Conservation (phyloP, 2,888 invertebrate genomes). For the Coenonympha glycerion region DNA sequence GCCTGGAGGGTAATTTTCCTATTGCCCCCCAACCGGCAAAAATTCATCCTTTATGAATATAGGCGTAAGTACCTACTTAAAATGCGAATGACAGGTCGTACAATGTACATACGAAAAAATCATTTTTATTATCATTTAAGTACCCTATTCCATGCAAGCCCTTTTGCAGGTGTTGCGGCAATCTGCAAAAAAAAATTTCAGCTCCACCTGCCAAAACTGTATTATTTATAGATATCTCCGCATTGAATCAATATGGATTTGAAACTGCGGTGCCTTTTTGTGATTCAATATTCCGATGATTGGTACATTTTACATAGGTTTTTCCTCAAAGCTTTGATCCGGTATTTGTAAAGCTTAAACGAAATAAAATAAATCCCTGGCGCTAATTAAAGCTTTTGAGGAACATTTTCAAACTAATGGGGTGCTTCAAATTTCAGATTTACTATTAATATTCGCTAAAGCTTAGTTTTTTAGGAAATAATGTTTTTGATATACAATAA, state of each 20-base stretch:
- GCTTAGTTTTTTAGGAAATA: no score
- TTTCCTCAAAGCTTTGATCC: not conserved
- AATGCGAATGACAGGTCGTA: no score
- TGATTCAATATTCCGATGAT: slow-evolving; percentile 1
- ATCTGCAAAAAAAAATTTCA: no score
- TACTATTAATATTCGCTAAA: not conserved
- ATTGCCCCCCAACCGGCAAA: no score
- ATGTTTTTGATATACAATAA: no score
- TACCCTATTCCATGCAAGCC: no score
- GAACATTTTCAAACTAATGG: not conserved
- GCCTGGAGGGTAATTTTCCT: no score
- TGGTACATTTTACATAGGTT: not conserved
- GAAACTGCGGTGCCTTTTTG: slow-evolving; percentile 2
- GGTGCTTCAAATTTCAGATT: not conserved
- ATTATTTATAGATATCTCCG: slow-evolving; percentile 19
- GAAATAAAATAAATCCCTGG: not conserved
- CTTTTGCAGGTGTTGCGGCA: not conserved
- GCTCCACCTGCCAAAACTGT: slow-evolving; percentile 18
- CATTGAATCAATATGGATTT: slow-evolving; percentile 19
- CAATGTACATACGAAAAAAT: no score
- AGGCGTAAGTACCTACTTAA: no score
- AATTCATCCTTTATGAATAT: no score
- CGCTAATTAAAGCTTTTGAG: not conserved
- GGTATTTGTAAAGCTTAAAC: not conserved
- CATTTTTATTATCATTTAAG: no score